Evolutionary conservation across 2,888 invertebrate species (phyloP).

Genomic region (Trissolcus brochymenae): DNA sequence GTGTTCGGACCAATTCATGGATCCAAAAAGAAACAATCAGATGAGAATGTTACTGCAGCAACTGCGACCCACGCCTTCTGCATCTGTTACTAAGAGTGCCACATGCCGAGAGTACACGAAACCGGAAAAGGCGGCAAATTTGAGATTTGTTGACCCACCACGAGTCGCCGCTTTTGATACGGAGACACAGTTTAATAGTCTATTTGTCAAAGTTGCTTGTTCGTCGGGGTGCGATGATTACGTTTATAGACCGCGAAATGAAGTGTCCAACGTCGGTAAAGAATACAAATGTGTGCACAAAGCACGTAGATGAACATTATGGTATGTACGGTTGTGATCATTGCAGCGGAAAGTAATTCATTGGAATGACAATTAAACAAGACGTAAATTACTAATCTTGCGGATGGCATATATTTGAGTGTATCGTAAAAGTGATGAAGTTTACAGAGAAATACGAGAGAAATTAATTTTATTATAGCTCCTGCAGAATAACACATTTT

Average conservation of each 20-base stretch:
- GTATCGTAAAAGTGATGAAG: too few relatives aligned
- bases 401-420: too few relatives aligned
- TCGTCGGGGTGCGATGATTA: constrained; percentile 35
- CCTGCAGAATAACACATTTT: too few relatives aligned
- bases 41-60: not conserved
- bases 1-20: not conserved
- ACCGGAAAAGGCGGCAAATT: constrained; percentile 8
- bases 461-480: too few relatives aligned
- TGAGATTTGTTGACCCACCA: constrained; percentile 46
- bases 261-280: constrained; percentile 15
- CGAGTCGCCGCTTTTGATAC: constrained; percentile 57
- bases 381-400: too few relatives aligned
- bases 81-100: constrained; percentile 4
- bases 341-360: too few relatives aligned
- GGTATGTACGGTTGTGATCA: too few relatives aligned
- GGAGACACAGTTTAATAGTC: constrained; percentile 63
- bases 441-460: too few relatives aligned
- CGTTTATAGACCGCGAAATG: constrained; percentile 28
- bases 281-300: not conserved
- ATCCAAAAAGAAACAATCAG: not conserved
- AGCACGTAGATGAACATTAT: too few relatives aligned
- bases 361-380: too few relatives aligned
- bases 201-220: constrained; percentile 61
- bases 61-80: constrained; percentile 1
- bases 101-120: not conserved